These are phyloP conservation scores for Pyrocoelia pectoralis DNA, from an alignment of 2,888 invertebrate genomes.

Conservation along the genomic window DNA sequence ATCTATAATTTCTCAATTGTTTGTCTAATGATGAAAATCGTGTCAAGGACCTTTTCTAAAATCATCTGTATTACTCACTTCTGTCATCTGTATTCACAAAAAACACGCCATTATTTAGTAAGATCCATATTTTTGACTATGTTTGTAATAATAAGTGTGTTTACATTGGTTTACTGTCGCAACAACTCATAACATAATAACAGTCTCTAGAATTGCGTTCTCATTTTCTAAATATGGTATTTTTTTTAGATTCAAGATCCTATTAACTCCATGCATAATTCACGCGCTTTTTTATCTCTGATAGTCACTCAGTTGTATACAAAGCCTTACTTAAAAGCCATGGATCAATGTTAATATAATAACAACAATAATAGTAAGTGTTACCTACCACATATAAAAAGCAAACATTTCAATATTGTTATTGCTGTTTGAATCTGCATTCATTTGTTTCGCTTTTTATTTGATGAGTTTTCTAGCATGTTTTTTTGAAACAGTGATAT, in stretches of 20 bases:
- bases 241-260: conserved; percentile 61
- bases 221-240: not conserved
- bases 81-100: too few relatives aligned
- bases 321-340: conserved; percentile 54
- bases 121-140: too few relatives aligned
- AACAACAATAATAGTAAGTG: not conserved
- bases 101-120: too few relatives aligned
- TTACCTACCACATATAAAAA: not conserved
- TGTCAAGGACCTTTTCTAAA: too few relatives aligned
- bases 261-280: conserved; percentile 65
- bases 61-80: too few relatives aligned
- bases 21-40: too few relatives aligned
- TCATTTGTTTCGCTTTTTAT: not conserved
- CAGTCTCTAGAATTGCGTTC: too few relatives aligned
- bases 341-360: conserved; percentile 22
- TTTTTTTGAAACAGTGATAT: not conserved
- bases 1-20: too few relatives aligned
- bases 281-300: conserved; percentile 58
- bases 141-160: too few relatives aligned
- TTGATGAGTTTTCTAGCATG: not conserved
- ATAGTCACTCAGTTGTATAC: conserved; percentile 63
- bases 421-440: not conserved
- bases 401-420: not conserved
- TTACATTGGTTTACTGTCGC: too few relatives aligned
- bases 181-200: too few relatives aligned